These are phyloP conservation scores for Cheilosia impressa DNA, from an alignment of 2,888 invertebrate genomes.

Conservation along the genomic window DNA sequence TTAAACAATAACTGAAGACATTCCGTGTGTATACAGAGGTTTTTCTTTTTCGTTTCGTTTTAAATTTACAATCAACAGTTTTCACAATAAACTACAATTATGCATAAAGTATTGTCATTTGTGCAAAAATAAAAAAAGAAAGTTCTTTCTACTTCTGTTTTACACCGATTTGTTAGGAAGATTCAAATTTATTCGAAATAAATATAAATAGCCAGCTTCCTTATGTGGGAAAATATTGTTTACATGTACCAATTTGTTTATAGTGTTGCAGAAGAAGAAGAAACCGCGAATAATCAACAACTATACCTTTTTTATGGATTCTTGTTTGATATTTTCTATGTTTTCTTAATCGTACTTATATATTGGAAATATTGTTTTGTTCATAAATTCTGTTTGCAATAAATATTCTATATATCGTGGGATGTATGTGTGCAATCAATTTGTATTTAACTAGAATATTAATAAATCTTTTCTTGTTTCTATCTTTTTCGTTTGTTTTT, in stretches of 20 bases:
- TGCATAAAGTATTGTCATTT: conserved; percentile 63
- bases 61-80: conserved; percentile 20
- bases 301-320: background rate
- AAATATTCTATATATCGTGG: conserved; percentile 58
- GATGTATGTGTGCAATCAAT: conserved; percentile 55
- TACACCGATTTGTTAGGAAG: conserved; percentile 48
- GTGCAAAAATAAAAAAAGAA: conserved; percentile 32
- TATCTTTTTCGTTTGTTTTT: background rate
- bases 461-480: conserved; percentile 14
- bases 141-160: background rate
- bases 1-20: conserved; percentile 43
- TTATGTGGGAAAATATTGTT: conserved; percentile 16
- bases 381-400: conserved; percentile 46
- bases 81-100: conserved; percentile 24
- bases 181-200: conserved; percentile 62
- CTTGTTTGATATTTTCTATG: background rate
- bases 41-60: conserved; percentile 12
- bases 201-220: conserved; percentile 68
- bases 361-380: conserved; percentile 39
- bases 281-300: conserved; percentile 20
- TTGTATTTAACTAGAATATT: conserved; percentile 21
- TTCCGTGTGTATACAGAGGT: conserved; percentile 23
- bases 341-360: conserved; percentile 19
- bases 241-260: background rate
- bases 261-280: conserved; percentile 12